Evolutionary conservation across 30 jellyfish, hydroid and myxozoan species (phyloP).

Genomic region (Turritopsis rubra): DNA sequence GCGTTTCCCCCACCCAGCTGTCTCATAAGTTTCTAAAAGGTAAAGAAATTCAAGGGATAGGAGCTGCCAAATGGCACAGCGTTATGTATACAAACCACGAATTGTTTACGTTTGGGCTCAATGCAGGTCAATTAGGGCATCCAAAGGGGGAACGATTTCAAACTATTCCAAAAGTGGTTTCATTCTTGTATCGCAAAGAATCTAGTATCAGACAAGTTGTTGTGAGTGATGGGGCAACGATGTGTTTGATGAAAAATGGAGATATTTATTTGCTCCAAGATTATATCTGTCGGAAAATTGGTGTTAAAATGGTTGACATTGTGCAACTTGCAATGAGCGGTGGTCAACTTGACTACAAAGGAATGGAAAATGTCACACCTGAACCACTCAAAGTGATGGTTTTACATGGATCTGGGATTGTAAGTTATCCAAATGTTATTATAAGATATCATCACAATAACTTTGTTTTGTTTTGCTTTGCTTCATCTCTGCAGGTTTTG

Average conservation of each 20-base stretch:
- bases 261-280: constrained; percentile 62
- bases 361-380: constrained; percentile 41
- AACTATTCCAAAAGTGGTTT: constrained; percentile 49
- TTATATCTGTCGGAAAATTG: constrained; percentile 44
- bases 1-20: constrained; percentile 43
- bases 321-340: constrained; percentile 13
- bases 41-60: constrained; percentile 56
- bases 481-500: too few relatives aligned
- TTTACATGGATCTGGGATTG: constrained; percentile 44
- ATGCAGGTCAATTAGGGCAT: constrained; percentile 91
- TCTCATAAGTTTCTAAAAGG: constrained; percentile 42
- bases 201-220: constrained; percentile 34
- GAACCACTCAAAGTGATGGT: constrained; percentile 46
- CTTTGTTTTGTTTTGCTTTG: neutral
- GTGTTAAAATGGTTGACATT: constrained; percentile 20
- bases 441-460: neutral
- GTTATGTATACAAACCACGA: constrained; percentile 56
- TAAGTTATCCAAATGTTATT: constrained; percentile 6
- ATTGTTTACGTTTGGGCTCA: constrained; percentile 68
- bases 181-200: constrained; percentile 33
- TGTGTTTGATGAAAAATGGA: constrained; percentile 62
- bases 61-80: constrained; percentile 80
- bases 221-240: constrained; percentile 84
- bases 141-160: constrained; percentile 42
- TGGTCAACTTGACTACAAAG: constrained; percentile 19